These are phyloP conservation scores for Lineus longissimus DNA, from an alignment of 1,140 invertebrate genomes.

Conservation along the genomic window DNA sequence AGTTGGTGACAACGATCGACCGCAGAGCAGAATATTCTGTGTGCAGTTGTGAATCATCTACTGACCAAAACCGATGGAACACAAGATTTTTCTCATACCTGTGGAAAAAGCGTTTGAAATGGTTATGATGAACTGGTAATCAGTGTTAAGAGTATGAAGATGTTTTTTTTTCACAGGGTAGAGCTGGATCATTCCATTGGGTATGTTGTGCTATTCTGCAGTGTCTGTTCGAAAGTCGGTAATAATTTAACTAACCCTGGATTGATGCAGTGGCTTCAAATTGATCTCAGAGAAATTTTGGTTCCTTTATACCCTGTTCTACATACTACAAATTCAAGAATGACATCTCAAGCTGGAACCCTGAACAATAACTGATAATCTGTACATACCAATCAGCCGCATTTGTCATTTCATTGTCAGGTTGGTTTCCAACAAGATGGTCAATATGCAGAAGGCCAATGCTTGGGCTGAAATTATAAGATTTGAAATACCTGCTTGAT, in stretches of 20 bases:
- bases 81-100: slow-evolving; percentile 87
- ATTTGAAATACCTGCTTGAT: slow-evolving; percentile 19
- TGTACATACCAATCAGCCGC: slow-evolving; percentile 73
- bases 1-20: slow-evolving; percentile 96
- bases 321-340: not conserved
- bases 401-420: slow-evolving; percentile 83
- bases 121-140: too few species aligned
- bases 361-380: not conserved
- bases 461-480: slow-evolving; percentile 61
- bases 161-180: too few species aligned
- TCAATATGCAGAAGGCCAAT: slow-evolving; percentile 85
- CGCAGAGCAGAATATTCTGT: slow-evolving; percentile 93
- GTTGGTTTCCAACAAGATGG: slow-evolving; percentile 97
- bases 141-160: too few species aligned
- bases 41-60: slow-evolving; percentile 93
- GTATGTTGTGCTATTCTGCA: too few species aligned
- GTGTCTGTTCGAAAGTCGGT: too few species aligned
- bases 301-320: too few species aligned
- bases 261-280: too few species aligned
- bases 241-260: too few species aligned
- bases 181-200: too few species aligned
- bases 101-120: too few species aligned
- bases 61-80: slow-evolving; percentile 99
- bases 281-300: too few species aligned
- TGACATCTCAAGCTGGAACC: not conserved